Evolutionary conservation across 2,888 invertebrate species (phyloP).

Genomic region (Willowsia nigromaculata): DNA sequence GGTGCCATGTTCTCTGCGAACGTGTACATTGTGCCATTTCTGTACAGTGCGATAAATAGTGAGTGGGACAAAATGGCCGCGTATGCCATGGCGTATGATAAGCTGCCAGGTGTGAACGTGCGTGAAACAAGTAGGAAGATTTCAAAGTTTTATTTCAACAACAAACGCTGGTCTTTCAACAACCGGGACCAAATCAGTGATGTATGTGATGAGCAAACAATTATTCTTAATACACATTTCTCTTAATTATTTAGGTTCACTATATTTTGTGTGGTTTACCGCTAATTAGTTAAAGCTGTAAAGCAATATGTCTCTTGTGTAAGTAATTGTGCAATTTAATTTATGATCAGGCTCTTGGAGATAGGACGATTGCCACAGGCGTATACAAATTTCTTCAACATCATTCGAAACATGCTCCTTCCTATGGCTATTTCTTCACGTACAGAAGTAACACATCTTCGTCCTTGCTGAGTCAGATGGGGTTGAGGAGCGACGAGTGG

Average conservation of each 20-base stretch:
- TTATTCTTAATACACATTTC: too few relatives aligned
- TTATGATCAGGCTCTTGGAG: conserved; percentile 69
- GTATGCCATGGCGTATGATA: conserved; percentile 44
- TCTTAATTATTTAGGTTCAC: too few relatives aligned
- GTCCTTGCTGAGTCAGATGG: conserved; percentile 40
- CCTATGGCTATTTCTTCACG: conserved; percentile 72
- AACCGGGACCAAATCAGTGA: conserved; percentile 44
- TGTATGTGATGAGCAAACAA: conserved; percentile 16
- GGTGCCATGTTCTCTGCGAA: conserved; percentile 69
- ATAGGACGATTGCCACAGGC: conserved; percentile 69
- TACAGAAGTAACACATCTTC: conserved; percentile 52
- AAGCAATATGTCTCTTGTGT: too few relatives aligned
- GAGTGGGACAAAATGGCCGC: conserved; percentile 34
- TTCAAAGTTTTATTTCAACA: conserved; percentile 58
- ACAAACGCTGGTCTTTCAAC: conserved; percentile 48
- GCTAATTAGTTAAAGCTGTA: too few relatives aligned
- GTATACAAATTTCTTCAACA: conserved; percentile 67
- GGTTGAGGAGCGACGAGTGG: conserved; percentile 70
- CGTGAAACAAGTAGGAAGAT: conserved; percentile 31
- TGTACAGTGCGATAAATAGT: conserved; percentile 17
- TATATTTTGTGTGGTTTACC: too few relatives aligned
- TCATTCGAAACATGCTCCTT: conserved; percentile 72
- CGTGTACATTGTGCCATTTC: conserved; percentile 38
- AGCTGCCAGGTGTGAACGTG: background rate
- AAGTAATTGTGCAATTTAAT: background rate